These are phyloP conservation scores for Glaucidium brasilianum DNA, from an alignment of 2,113 vertebrate genomes.

Conservation along the genomic window DNA sequence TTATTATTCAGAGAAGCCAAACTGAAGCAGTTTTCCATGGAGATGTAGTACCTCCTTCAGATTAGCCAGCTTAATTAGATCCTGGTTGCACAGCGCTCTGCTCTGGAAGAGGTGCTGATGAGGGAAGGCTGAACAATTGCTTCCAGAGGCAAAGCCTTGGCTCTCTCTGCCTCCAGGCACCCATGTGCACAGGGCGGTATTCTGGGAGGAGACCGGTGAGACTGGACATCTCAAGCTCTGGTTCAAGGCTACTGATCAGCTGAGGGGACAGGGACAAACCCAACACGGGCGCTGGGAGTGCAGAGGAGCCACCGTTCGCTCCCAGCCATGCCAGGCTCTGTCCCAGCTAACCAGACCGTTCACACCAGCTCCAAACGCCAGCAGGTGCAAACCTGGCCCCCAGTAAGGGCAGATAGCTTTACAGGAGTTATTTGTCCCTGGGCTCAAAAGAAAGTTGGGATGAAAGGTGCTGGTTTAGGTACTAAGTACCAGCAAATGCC, in stretches of 20 bases:
- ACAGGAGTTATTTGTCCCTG: not conserved
- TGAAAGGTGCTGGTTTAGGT: not conserved
- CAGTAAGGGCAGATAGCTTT: accelerated
- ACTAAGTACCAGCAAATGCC: not conserved
- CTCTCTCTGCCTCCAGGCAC: not conserved
- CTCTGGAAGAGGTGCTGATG: not conserved
- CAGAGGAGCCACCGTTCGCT: not conserved
- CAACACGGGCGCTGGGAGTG: accelerated
- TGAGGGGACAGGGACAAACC: not conserved
- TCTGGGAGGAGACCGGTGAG: not conserved
- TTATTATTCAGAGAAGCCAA: conserved; percentile 66
- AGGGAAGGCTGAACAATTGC: not conserved
- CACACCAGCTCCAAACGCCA: not conserved
- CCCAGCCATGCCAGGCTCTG: not conserved
- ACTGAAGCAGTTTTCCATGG: conserved; percentile 70
- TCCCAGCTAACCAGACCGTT: not conserved
- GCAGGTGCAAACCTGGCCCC: not conserved
- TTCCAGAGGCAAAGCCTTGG: not conserved
- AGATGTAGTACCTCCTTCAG: conserved; percentile 65
- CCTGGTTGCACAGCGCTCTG: not conserved
- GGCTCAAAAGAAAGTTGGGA: not conserved
- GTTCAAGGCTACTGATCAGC: not conserved
- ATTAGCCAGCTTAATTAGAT: conserved; percentile 51
- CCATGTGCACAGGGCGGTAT: accelerated
- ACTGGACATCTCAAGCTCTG: not conserved